phyloP scores from a whole-genome alignment of 2,888 invertebrate species.

The Drosophila kuntzei region DNA sequence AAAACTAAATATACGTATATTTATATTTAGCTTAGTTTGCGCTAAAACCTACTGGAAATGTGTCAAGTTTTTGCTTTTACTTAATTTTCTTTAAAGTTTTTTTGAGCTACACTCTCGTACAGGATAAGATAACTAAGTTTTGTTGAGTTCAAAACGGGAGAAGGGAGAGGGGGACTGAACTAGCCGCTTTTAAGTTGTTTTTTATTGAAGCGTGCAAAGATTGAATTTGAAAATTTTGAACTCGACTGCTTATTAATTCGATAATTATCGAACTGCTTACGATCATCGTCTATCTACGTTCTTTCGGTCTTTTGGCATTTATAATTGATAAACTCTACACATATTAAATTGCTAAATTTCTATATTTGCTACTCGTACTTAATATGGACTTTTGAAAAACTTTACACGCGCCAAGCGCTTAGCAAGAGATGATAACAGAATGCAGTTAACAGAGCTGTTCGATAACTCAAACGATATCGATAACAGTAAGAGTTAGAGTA shows the following conservation, averaged over 20 bases:
- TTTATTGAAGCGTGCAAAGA: slow-evolving; percentile 46
- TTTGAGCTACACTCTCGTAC: slow-evolving; percentile 34
- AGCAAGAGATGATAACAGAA: slow-evolving; percentile 14
- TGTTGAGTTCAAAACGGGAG: slow-evolving; percentile 2
- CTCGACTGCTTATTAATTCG: slow-evolving; percentile 10
- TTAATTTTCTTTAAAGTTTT: slow-evolving; percentile 9
- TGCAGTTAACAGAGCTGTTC: slow-evolving; percentile 1
- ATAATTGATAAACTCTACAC: slow-evolving; percentile 51
- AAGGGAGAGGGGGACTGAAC: slow-evolving; percentile 1
- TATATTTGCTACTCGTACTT: slow-evolving; percentile 70
- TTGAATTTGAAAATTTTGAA: slow-evolving; percentile 22
- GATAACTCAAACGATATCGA: slow-evolving; percentile 1
- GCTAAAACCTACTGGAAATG: slow-evolving; percentile 63
- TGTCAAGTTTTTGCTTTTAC: slow-evolving; percentile 37
- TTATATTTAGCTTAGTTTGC: slow-evolving; percentile 24
- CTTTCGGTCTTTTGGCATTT: slow-evolving; percentile 60
- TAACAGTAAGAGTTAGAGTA: slow-evolving; percentile 1
- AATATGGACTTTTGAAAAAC: slow-evolving; percentile 71
- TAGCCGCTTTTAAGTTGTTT: slow-evolving; percentile 10
- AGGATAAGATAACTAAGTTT: slow-evolving; percentile 28
- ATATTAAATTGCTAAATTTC: slow-evolving; percentile 59
- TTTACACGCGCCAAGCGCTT: slow-evolving; percentile 48
- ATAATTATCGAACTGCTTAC: slow-evolving; percentile 14
- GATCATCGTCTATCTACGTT: slow-evolving; percentile 20
- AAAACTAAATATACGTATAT: slow-evolving; percentile 3